A percentile compares a stretch with the other conserved stretches of the same genome.
phyloP scores from a whole-genome alignment of 1,140 invertebrate species.

The Drosophila arawakana region DNA sequence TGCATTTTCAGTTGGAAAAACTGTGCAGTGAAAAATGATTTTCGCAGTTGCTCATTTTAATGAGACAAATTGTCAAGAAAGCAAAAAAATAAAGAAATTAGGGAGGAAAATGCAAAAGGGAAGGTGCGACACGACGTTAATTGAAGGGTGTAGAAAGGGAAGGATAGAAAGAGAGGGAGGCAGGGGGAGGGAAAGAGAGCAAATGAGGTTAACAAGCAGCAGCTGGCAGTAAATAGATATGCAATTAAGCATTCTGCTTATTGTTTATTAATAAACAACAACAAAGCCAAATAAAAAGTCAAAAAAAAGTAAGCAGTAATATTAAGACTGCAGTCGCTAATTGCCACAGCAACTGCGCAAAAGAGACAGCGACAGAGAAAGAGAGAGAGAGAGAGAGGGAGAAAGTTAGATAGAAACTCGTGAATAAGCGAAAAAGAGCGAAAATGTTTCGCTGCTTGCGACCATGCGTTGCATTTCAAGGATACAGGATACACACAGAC shows the following conservation, averaged over 20 bases:
- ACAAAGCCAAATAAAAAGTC: slow-evolving; percentile 45
- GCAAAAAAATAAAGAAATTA: slow-evolving; percentile 17
- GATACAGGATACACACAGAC: slow-evolving; percentile 39
- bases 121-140: slow-evolving; percentile 9
- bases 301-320: slow-evolving; percentile 3
- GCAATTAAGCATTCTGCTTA: slow-evolving; percentile 78
- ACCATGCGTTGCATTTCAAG: slow-evolving; percentile 52
- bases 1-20: slow-evolving; percentile 33
- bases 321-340: slow-evolving; percentile 44
- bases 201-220: slow-evolving; percentile 52
- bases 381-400: slow-evolving; percentile 6
- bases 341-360: slow-evolving; percentile 69
- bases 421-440: slow-evolving; percentile 12
- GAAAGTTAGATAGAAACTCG: background rate
- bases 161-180: background rate
- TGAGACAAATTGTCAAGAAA: slow-evolving; percentile 55
- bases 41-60: slow-evolving; percentile 55
- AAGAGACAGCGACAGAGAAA: slow-evolving; percentile 1
- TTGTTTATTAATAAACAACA: slow-evolving; percentile 83
- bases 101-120: background rate
- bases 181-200: background rate
- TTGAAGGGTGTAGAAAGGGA: background rate
- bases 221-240: slow-evolving; percentile 43
- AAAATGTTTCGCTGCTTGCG: slow-evolving; percentile 21
- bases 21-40: slow-evolving; percentile 55